phyloP scores from a whole-genome alignment of 2,888 invertebrate genomes.

The Antheraea assamensis region DNA sequence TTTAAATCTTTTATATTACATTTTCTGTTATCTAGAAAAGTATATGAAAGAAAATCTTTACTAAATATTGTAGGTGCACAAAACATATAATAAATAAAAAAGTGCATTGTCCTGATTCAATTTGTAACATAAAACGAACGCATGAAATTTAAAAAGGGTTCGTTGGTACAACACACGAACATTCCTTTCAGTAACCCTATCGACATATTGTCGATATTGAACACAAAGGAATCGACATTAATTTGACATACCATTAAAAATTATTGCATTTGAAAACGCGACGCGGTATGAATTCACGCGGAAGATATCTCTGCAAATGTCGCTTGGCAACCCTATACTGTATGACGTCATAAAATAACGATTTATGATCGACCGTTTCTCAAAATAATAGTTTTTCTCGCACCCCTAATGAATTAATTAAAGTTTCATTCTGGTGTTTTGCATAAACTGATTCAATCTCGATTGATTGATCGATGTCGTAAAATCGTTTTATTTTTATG shows the following conservation, averaged over 20 bases:
- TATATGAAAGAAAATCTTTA: background rate
- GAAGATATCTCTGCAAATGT: slow-evolving; percentile 46
- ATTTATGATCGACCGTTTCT: slow-evolving; percentile 55
- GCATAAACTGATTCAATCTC: slow-evolving; percentile 49
- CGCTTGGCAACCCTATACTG: slow-evolving; percentile 45
- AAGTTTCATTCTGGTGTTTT: slow-evolving; percentile 45
- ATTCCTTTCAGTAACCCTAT: slow-evolving; percentile 60
- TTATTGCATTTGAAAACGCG: slow-evolving; percentile 67
- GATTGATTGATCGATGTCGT: slow-evolving; percentile 75
- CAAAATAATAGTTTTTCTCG: slow-evolving; percentile 30
- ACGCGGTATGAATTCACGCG: slow-evolving; percentile 12
- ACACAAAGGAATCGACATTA: slow-evolving; percentile 75
- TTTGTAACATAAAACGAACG: slow-evolving; percentile 72
- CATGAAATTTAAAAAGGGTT: slow-evolving; percentile 77
- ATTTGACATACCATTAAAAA: slow-evolving; percentile 81
- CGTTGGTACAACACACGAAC: slow-evolving; percentile 27
- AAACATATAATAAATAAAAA: background rate
- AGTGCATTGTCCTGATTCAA: slow-evolving; percentile 70
- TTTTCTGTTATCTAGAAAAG: too few species aligned
- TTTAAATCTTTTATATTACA: too few species aligned
- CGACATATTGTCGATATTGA: slow-evolving; percentile 74
- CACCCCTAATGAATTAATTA: slow-evolving; percentile 72
- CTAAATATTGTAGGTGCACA: background rate
- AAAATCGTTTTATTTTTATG: slow-evolving; percentile 47
- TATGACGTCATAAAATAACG: slow-evolving; percentile 58